These are phyloP conservation scores for Dinomys branickii DNA, from an alignment of 2,113 vertebrate species.

Conservation along the genomic window DNA sequence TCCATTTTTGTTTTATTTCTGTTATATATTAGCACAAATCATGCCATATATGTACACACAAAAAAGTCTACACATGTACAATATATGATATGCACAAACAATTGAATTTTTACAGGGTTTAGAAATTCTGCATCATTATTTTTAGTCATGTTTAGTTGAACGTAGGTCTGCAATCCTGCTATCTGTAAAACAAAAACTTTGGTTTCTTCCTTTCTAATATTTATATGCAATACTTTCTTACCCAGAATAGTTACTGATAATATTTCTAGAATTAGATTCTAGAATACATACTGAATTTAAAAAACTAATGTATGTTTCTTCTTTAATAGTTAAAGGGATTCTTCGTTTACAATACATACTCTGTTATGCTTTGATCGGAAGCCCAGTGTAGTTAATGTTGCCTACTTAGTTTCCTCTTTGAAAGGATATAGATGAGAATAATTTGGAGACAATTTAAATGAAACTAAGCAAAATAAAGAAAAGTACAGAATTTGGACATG, in stretches of 20 bases:
- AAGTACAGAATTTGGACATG: not conserved
- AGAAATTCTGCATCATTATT: not conserved
- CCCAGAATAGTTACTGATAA: not conserved
- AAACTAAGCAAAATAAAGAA: not conserved
- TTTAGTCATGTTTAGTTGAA: not conserved
- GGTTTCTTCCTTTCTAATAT: not conserved
- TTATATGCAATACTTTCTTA: not conserved
- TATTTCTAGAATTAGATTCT: not conserved
- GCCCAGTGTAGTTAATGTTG: not conserved
- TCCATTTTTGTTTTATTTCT: slow-evolving; percentile 7
- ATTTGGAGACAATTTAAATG: not conserved
- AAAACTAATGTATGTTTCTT: not conserved
- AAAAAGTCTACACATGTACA: not conserved
- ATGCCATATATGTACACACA: not conserved
- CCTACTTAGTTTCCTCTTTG: slow-evolving; percentile 14
- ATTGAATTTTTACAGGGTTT: not conserved
- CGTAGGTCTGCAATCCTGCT: not conserved
- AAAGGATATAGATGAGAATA: slow-evolving; percentile 22
- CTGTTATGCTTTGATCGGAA: not conserved
- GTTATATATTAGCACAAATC: not conserved
- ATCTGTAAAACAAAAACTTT: not conserved
- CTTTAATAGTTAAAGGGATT: slow-evolving; percentile 42
- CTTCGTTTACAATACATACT: slow-evolving; percentile 2
- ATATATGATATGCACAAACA: not conserved
- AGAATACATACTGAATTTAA: not conserved